These are phyloP conservation scores for Eumacrocentrus americanus DNA, from an alignment of 2,888 invertebrate species.

Conservation along the genomic window DNA sequence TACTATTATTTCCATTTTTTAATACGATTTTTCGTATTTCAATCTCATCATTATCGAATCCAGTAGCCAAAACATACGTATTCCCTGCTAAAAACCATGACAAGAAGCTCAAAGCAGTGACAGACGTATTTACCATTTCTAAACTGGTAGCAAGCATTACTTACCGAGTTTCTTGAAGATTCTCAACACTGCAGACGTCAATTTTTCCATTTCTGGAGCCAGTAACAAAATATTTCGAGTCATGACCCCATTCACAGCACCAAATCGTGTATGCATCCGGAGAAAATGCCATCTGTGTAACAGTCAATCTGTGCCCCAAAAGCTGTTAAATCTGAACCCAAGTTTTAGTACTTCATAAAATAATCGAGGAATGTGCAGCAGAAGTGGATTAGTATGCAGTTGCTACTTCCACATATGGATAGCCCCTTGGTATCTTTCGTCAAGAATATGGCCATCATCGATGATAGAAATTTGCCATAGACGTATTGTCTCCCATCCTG, in stretches of 20 bases:
- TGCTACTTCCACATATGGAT: slow-evolving; percentile 89
- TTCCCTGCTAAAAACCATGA: slow-evolving; percentile 54
- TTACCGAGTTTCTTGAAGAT: slow-evolving; percentile 27
- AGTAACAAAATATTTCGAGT: slow-evolving; percentile 82
- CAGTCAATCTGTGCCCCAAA: slow-evolving; percentile 82
- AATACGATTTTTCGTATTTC: slow-evolving; percentile 66
- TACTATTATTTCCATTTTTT: slow-evolving; percentile 48
- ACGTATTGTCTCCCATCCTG: slow-evolving; percentile 87
- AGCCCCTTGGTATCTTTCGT: slow-evolving; percentile 79
- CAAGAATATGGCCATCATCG: slow-evolving; percentile 26
- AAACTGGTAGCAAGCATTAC: slow-evolving; percentile 51
- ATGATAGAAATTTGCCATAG: slow-evolving; percentile 75
- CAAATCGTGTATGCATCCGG: slow-evolving; percentile 87
- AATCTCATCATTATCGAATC: slow-evolving; percentile 75
- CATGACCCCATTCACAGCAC: slow-evolving; percentile 90
- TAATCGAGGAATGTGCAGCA: slow-evolving; percentile 82
- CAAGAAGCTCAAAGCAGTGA: slow-evolving; percentile 81
- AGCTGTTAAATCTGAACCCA: slow-evolving; percentile 80
- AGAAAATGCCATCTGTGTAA: slow-evolving; percentile 92
- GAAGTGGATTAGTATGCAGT: slow-evolving; percentile 85
- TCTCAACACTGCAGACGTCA: slow-evolving; percentile 60
- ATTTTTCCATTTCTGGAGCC: slow-evolving; percentile 90
- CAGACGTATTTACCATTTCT: slow-evolving; percentile 69
- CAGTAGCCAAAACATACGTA: slow-evolving; percentile 71
- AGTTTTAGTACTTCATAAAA: slow-evolving; percentile 83